Conservation (phyloP, 2,113 vertebrate species). For the Scytalopus superciliaris region DNA sequence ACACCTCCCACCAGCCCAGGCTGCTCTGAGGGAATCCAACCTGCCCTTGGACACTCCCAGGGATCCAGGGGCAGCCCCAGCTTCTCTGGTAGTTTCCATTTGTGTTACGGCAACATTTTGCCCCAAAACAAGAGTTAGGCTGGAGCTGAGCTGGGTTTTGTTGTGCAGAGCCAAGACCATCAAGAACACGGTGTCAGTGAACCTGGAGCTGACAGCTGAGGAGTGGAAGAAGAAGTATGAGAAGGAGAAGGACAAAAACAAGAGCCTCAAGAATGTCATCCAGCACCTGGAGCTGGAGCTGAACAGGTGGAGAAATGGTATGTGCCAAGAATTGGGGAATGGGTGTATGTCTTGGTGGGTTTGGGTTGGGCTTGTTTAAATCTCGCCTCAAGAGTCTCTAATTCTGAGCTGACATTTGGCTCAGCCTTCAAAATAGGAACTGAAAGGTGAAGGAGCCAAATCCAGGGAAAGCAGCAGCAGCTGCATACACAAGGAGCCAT, state of each 20-base stretch:
- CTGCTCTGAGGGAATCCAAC: neutral
- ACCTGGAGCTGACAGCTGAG: constrained; percentile 91
- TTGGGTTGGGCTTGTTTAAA: fast-evolving
- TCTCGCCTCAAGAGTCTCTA: neutral
- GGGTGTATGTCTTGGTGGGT: neutral
- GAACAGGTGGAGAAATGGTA: constrained; percentile 89
- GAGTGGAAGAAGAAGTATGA: constrained; percentile 97
- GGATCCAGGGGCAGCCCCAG: neutral
- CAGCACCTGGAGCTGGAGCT: constrained; percentile 89
- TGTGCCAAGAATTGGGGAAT: neutral
- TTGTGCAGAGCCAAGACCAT: constrained; percentile 89
- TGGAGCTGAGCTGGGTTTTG: neutral
- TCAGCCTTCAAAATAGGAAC: neutral
- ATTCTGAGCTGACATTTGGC: neutral
- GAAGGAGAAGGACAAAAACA: constrained; percentile 93
- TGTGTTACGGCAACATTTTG: fast-evolving
- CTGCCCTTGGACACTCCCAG: neutral
- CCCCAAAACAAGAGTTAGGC: neutral
- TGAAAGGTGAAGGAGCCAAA: neutral
- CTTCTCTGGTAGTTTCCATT: neutral
- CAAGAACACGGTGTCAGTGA: constrained; percentile 94
- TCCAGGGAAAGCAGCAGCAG: neutral
- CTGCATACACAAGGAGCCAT: neutral
- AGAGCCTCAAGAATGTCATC: constrained; percentile 83
- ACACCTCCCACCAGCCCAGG: neutral